Base-by-base conservation (phyloP, 2,888 invertebrate genomes). In the Agrotis segetum region DNA sequence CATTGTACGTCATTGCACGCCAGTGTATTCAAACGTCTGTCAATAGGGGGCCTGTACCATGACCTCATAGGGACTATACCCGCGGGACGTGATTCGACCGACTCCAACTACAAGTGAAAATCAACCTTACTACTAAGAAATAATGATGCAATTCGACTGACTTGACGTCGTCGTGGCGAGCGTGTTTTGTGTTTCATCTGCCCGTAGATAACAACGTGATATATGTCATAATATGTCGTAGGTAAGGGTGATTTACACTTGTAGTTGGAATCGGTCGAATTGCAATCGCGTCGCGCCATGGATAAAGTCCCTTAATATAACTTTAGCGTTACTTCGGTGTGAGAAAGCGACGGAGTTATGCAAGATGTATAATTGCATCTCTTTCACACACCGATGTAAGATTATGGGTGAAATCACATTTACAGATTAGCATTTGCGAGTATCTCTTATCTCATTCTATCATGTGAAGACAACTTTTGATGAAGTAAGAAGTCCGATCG, bases 1-100 rank as follows among this genome's bases (percentile, higher is more conserved):
- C 24, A 70, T 65, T 81, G 64, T 70, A 80, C 49, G 50, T 61
- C 67, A 64, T 14, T 11, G 21, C 59, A 17, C 67, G 85, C 84
- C 82, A 79, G 74, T 67, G 68, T 73, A 80, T 61, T 17, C 49
- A 44, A 59, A 61, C 68, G 14, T 63, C 44, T 21, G 44, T 68
- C 67, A 87, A 86, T 76, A 81, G 83, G 56, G 56, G 56, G 56
- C 13, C 56, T 29, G 11, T 55, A 13, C 17, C 17, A 56, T 13
- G 0, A 34, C 13, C 6, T 34, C 56, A 13, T 56, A 34, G 24
- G 24, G 24, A 24, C 24, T 24, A 24, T 24, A 24, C 24, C 24
- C 24, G 2, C 2, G 24, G 24, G 24, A 24, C 24, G 24, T 24
- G 2, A 24, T 24, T 2, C 24, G 24, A 24, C 24, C 24, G 24